Percentiles rank a stretch among this genome's conserved stretches.
Conservation (phyloP, 2,888 invertebrate species). For the Platycnemis pennipes region DNA sequence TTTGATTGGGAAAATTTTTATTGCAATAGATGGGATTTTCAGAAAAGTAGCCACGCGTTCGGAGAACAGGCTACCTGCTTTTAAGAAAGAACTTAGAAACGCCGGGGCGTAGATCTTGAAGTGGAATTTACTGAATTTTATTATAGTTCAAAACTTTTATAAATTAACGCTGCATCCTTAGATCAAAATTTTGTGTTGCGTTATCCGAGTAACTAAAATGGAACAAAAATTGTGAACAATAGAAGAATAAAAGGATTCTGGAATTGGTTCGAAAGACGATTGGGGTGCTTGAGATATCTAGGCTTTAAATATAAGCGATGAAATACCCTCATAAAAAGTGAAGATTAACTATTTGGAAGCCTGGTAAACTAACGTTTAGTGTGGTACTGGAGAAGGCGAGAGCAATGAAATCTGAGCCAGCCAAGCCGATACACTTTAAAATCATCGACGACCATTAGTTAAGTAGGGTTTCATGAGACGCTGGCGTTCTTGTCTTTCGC, state of each 20-base stretch:
- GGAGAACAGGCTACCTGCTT: no score
- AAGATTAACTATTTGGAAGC: not conserved
- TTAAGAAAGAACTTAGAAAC: no score
- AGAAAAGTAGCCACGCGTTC: no score
- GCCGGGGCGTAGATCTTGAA: no score
- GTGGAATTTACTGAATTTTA: no score
- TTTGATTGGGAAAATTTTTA: not conserved
- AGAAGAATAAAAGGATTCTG: not conserved
- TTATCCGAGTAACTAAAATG: no score
- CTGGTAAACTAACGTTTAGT: not conserved
- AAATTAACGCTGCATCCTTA: no score
- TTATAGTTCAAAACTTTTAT: no score
- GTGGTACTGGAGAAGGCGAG: not conserved
- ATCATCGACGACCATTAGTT: not conserved
- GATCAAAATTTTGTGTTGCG: no score
- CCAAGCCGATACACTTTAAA: not conserved
- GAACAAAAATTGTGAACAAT: not conserved
- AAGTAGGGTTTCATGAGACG: conserved; percentile 3
- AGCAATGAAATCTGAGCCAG: not conserved
- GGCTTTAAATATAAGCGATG: not conserved
- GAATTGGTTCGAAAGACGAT: not conserved
- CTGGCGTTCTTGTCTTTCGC: conserved; percentile 19
- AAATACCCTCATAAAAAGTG: not conserved
- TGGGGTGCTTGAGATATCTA: not conserved
- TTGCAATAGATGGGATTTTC: not conserved